These are phyloP conservation scores for Poecilia latipinna DNA, from an alignment of 2,113 vertebrate species.

Conservation along the genomic window DNA sequence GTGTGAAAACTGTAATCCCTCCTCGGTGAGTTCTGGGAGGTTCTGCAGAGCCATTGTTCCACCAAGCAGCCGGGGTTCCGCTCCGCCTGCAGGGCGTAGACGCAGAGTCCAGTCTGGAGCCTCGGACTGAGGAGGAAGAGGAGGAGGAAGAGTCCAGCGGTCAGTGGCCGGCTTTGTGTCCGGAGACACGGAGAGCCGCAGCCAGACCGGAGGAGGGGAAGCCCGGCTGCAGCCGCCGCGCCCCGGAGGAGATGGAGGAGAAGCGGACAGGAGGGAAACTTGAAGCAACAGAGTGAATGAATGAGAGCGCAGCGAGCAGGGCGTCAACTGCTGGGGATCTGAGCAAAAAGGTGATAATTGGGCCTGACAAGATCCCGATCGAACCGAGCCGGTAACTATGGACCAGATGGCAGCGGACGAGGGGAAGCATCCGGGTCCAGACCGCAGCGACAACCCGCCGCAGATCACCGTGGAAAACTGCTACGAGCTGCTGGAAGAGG, in stretches of 20 bases:
- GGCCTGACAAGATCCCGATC: slow-evolving; percentile 1
- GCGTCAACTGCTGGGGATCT: not conserved
- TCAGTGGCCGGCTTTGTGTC: not conserved
- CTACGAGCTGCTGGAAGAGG: slow-evolving; percentile 83
- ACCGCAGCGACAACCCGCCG: not conserved
- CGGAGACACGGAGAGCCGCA: not conserved
- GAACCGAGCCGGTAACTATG: not conserved
- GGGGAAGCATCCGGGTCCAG: not conserved
- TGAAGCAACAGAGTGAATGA: slow-evolving; percentile 1
- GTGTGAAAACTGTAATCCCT: not conserved
- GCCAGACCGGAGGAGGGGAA: not conserved
- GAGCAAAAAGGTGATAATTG: not conserved
- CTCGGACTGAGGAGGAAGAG: not conserved
- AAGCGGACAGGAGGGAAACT: not conserved
- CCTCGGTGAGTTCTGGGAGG: not conserved
- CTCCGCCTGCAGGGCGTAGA: slow-evolving; percentile 10
- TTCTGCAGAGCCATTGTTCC: not conserved
- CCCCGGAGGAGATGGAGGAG: slow-evolving; percentile 9
- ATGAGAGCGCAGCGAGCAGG: not conserved
- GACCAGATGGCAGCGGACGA: not conserved
- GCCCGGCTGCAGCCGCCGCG: slow-evolving; percentile 4
- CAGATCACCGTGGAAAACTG: slow-evolving; percentile 85
- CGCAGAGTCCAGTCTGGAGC: not conserved
- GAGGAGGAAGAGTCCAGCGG: not conserved
- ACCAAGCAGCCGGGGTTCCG: not conserved